A percentile compares a stretch with the other conserved stretches of the same genome.
Conservation (phyloP, 2,113 vertebrate genomes). For the Pluvialis apricaria region DNA sequence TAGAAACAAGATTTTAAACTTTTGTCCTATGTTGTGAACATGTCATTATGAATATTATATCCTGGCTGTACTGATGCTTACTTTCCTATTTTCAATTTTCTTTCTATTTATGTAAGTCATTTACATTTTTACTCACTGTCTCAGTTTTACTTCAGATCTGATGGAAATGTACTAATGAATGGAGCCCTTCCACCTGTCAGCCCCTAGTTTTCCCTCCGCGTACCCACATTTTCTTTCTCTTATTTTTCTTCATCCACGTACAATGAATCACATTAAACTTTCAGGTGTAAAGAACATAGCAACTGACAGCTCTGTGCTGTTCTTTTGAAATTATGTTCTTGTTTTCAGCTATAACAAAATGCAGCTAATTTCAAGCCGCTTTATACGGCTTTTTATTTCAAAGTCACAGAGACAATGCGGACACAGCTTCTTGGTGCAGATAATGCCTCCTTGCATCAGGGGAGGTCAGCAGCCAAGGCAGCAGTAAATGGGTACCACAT, state of each 20-base stretch:
- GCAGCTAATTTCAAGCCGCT: background rate
- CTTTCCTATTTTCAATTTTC: background rate
- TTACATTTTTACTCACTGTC: background rate
- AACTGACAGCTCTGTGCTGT: background rate
- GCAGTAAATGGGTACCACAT: background rate
- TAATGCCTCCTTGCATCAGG: background rate
- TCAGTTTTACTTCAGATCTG: background rate
- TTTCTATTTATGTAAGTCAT: background rate
- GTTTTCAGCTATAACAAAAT: background rate
- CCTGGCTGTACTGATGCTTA: background rate
- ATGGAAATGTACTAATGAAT: background rate
- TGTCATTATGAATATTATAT: background rate
- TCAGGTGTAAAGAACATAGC: background rate
- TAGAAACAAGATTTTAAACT: conserved; percentile 18
- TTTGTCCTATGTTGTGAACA: background rate
- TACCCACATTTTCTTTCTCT: background rate
- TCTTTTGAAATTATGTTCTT: background rate
- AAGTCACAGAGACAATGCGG: background rate
- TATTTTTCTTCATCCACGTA: background rate
- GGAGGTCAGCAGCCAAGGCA: background rate
- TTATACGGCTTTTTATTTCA: background rate
- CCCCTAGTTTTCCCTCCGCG: background rate
- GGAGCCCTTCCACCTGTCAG: background rate
- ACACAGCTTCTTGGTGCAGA: background rate
- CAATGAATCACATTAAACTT: background rate